phyloP scores from a whole-genome alignment of 2,888 invertebrate species.

The Philonicus albiceps region DNA sequence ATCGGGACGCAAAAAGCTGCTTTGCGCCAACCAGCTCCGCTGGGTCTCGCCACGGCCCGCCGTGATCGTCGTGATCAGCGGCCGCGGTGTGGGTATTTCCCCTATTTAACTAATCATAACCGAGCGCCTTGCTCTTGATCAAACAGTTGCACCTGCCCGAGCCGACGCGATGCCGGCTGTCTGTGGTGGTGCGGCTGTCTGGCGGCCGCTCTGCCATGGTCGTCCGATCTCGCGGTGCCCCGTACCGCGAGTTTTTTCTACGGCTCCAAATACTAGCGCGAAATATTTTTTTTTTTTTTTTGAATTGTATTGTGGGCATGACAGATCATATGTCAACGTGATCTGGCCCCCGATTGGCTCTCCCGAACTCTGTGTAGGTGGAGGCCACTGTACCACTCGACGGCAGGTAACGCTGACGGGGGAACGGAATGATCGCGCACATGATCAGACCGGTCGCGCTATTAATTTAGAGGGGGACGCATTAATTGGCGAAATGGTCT shows the following conservation, averaged over 20 bases:
- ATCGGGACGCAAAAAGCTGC: neutral
- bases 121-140: conserved; percentile 23
- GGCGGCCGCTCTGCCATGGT: neutral
- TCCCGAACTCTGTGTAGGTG: conserved; percentile 24
- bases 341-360: conserved; percentile 27
- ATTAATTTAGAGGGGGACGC: conserved; percentile 39
- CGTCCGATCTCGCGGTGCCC: neutral
- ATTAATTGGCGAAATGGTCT: conserved; percentile 39
- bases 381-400: conserved; percentile 13
- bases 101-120: conserved; percentile 18
- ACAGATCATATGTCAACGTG: conserved; percentile 39
- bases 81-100: conserved; percentile 13
- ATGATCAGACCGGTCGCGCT: conserved; percentile 10
- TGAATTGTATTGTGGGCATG: conserved; percentile 33
- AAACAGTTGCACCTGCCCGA: conserved; percentile 39
- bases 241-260: neutral
- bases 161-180: neutral
- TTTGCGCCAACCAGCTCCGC: neutral
- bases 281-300: neutral
- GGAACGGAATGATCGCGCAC: neutral
- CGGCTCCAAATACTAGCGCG: conserved; percentile 8
- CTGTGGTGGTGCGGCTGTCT: neutral
- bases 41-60: neutral
- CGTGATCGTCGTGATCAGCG: neutral
- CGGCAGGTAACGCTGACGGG: conserved; percentile 10